Evolutionary conservation across 2,797 vertebrate species (phyloP).

Genomic region (Etheostoma perlongum): DNA sequence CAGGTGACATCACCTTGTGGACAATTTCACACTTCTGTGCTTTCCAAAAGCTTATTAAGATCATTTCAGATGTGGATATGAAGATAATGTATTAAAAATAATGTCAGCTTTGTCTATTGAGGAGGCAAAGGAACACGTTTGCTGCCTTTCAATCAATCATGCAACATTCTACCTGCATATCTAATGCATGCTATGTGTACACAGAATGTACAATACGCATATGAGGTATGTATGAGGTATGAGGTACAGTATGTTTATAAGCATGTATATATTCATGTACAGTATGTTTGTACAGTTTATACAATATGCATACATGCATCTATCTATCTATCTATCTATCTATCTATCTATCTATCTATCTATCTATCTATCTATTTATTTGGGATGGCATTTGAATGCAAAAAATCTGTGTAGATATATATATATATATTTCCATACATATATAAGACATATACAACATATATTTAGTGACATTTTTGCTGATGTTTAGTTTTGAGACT

Average conservation of each 20-base stretch:
- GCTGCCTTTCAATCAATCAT: slow-evolving; percentile 28
- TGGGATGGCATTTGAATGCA: background rate
- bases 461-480: background rate
- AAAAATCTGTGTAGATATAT: background rate
- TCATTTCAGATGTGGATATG: slow-evolving; percentile 57
- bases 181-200: slow-evolving; percentile 10
- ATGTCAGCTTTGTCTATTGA: slow-evolving; percentile 38
- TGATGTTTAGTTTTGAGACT: background rate
- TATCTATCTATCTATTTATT: background rate
- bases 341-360: background rate
- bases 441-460: too few species aligned
- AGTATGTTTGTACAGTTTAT: background rate
- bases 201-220: background rate
- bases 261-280: background rate
- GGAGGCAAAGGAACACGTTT: slow-evolving; percentile 15
- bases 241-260: background rate
- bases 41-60: slow-evolving; percentile 65
- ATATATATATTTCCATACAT: background rate
- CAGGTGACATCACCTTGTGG: slow-evolving; percentile 64
- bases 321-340: background rate
- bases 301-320: background rate
- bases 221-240: background rate
- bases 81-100: slow-evolving; percentile 47
- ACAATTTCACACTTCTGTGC: slow-evolving; percentile 73
- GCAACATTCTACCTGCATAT: slow-evolving; percentile 5